Evolutionary conservation across 2,888 invertebrate species (phyloP), one percentile per base, ranked within the genome.

Genomic region (Tryphoninae sp.): DNA sequence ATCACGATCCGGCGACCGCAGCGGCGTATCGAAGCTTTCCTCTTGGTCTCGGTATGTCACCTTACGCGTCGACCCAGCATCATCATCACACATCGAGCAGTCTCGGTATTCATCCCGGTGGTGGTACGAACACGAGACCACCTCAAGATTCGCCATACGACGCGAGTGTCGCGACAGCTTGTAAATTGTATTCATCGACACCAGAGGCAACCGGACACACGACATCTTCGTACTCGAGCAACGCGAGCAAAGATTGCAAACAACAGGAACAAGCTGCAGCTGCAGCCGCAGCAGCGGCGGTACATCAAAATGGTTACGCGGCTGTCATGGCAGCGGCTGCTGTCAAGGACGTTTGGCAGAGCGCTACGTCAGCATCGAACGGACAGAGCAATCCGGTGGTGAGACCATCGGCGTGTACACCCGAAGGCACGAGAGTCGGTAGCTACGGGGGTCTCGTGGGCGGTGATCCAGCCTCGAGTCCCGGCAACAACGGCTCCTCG

Each of bases 131-230:
- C 87, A 94, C 95, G 84, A 94, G 97, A 89, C 95, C 96, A 87
- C 97, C 97, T 75, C 97, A 97, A 93, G 97, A 97, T 91, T 97
- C 97, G 69, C 97, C 97, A 0, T 97, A 97, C 93, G 97, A 97
- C 90, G 97, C 97, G 40, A 97, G 97, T 86, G 97, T 97, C 86
- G 96, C 96, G 84, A 96, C 97, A 42, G 96, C 96, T 59, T 97
- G 97, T 92, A 97, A 97, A 92, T 92, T 96, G 58, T 96, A 96
- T 89, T 95, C 96, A 4, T 95, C 95, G 26, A 94, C 95, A 82
- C 93, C 93, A 51, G 93, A 94, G 85, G 93, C 93, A 16, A 92
- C 92, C 82, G 94, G 95, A 86, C 95, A 95, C 91, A 93, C 93
- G 86, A 93, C 93, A 59, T 92, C 92, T 77, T 93, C 93, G 83